Percentiles rank a stretch among this genome's conserved stretches.
Conservation (phyloP, 2,888 invertebrate genomes). For the Aricia artaxerxes region DNA sequence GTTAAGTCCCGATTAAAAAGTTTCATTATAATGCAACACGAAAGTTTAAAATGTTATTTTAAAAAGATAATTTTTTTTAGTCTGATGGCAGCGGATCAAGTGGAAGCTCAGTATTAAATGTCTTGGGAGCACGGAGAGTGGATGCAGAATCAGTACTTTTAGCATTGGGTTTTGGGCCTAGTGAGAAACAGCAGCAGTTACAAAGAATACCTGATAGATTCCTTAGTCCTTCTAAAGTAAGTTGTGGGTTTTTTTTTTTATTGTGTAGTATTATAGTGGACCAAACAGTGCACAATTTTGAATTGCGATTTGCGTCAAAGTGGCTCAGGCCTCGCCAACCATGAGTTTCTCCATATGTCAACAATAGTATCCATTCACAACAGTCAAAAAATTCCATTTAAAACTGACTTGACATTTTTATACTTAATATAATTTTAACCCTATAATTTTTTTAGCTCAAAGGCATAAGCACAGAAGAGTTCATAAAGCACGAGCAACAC, state of each 20-base stretch:
- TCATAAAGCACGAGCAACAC: slow-evolving; percentile 87
- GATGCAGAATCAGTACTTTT: slow-evolving; percentile 94
- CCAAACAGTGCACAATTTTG: too few species aligned
- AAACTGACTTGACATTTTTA: background rate
- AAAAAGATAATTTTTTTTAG: slow-evolving; percentile 46
- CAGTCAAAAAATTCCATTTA: too few species aligned
- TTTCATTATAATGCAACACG: too few species aligned
- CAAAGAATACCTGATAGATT: slow-evolving; percentile 91
- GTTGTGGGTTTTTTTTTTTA: slow-evolving; percentile 31
- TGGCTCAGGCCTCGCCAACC: too few species aligned
- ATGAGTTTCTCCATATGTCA: too few species aligned
- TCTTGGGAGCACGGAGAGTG: slow-evolving; percentile 90
- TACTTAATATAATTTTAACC: background rate
- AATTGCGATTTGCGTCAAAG: too few species aligned
- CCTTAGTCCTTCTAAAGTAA: slow-evolving; percentile 88
- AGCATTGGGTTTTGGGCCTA: slow-evolving; percentile 89
- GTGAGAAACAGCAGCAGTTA: slow-evolving; percentile 83
- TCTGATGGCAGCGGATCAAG: slow-evolving; percentile 77
- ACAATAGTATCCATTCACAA: too few species aligned
- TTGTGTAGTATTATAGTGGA: too few species aligned
- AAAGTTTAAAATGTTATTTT: too few species aligned
- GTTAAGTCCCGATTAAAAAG: too few species aligned
- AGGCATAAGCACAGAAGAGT: slow-evolving; percentile 88
- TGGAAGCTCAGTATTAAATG: slow-evolving; percentile 89
- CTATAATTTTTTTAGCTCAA: slow-evolving; percentile 71